Conservation (phyloP, 2,113 vertebrate genomes). For the Gnathonemus echidnorhynchus region DNA sequence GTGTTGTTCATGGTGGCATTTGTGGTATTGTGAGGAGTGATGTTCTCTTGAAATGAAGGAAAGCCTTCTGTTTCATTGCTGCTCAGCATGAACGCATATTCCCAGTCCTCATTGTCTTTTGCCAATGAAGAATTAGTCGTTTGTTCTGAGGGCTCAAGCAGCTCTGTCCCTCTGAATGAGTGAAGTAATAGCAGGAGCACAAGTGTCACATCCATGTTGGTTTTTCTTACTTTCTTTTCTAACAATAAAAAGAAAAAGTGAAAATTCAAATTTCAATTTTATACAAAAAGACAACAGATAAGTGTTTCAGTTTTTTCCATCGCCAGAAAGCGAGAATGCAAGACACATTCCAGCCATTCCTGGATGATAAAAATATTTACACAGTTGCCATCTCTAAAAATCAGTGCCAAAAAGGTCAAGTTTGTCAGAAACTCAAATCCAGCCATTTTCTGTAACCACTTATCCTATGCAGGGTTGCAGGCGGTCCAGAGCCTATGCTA, state of each 20-base stretch:
- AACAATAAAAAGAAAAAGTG: not conserved
- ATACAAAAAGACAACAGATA: not conserved
- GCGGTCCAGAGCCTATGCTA: too few species aligned
- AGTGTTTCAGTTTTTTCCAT: not conserved
- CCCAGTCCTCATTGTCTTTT: not conserved
- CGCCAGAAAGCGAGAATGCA: not conserved
- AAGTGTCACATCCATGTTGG: not conserved
- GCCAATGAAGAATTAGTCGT: too few species aligned
- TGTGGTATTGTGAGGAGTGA: not conserved
- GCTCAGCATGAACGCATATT: not conserved
- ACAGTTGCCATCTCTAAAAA: not conserved
- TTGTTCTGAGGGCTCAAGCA: not conserved
- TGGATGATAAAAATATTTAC: not conserved
- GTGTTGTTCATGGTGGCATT: not conserved
- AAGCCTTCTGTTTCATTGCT: not conserved
- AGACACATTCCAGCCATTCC: not conserved
- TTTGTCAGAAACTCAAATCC: too few species aligned
- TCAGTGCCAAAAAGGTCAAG: not conserved
- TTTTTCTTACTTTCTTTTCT: not conserved
- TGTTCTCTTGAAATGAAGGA: not conserved
- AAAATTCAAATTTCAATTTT: not conserved
- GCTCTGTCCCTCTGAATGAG: not conserved
- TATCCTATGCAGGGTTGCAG: too few species aligned
- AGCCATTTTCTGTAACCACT: too few species aligned
- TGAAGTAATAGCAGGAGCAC: slow-evolving; percentile 3